Conservation (phyloP, 2,888 invertebrate species). For the Blera fallax region DNA sequence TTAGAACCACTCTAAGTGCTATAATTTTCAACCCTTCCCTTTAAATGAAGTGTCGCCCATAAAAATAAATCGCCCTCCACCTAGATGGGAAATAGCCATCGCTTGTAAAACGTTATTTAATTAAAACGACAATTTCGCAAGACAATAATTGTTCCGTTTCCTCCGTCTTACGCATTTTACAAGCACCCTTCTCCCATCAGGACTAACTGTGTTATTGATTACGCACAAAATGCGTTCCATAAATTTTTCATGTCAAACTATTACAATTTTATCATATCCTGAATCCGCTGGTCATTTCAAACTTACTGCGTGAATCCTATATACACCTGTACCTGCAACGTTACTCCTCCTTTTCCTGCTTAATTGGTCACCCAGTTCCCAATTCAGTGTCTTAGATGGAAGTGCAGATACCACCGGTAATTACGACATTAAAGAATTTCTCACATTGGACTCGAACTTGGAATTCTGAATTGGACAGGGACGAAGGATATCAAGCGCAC, state of each 20-base stretch:
- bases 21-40: no score
- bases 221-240: slow-evolving; percentile 63
- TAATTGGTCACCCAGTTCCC: slow-evolving; percentile 69
- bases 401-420: slow-evolving; percentile 62
- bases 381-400: slow-evolving; percentile 65
- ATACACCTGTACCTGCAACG: slow-evolving; percentile 52
- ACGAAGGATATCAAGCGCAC: slow-evolving; percentile 63
- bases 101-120: slow-evolving; percentile 27
- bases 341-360: slow-evolving; percentile 1
- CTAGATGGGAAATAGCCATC: slow-evolving; percentile 1
- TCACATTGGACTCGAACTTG: slow-evolving; percentile 63
- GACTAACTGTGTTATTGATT: slow-evolving; percentile 49
- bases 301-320: slow-evolving; percentile 44
- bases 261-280: slow-evolving; percentile 41
- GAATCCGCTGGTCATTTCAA: slow-evolving; percentile 36
- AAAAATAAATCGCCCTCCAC: not conserved
- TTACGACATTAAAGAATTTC: slow-evolving; percentile 73
- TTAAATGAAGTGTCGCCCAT: slow-evolving; percentile 4
- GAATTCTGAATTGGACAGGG: slow-evolving; percentile 8
- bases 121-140: slow-evolving; percentile 34
- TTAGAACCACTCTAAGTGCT: no score
- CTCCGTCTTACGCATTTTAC: slow-evolving; percentile 6
- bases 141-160: slow-evolving; percentile 2
- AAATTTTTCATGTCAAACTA: slow-evolving; percentile 65
- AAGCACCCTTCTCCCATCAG: not conserved